Percentiles rank a stretch among this genome's conserved stretches.
Evolutionary conservation across 2,797 vertebrate genomes (phyloP).

Genomic region (Xenops minutus): DNA sequence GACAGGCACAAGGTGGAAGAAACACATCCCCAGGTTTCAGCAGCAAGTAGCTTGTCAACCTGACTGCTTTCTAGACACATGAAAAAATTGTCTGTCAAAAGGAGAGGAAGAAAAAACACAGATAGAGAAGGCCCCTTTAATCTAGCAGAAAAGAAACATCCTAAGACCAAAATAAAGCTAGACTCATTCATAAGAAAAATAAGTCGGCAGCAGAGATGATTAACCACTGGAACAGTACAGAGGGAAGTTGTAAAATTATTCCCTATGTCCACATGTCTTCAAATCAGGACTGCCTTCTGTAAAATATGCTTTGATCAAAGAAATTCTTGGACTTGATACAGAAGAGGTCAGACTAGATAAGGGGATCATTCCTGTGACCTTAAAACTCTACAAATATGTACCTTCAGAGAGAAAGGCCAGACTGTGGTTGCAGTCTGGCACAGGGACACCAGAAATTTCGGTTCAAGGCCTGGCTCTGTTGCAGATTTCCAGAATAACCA

Average conservation of each 20-base stretch:
- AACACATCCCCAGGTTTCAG: background rate
- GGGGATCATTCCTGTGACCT: background rate
- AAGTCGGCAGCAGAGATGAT: background rate
- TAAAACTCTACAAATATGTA: background rate
- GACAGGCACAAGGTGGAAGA: background rate
- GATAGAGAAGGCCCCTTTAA: background rate
- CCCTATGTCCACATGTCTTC: background rate
- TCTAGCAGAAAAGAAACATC: background rate
- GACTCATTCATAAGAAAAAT: constrained; percentile 1
- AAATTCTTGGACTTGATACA: background rate
- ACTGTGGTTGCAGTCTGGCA: constrained; percentile 11
- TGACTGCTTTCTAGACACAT: background rate
- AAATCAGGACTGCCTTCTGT: background rate
- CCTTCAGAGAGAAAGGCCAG: background rate
- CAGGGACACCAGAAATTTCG: background rate
- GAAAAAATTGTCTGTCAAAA: background rate
- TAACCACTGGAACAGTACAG: background rate
- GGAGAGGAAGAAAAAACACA: constrained; percentile 7
- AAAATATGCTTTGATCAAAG: background rate
- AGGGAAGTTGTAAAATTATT: background rate
- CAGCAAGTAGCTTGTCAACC: background rate
- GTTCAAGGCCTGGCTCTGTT: background rate
- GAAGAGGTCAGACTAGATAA: constrained; percentile 2
- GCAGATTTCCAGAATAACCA: constrained; percentile 18
- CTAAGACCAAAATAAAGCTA: background rate